Conservation (phyloP, 2,888 invertebrate genomes). For the Ochropleura plecta region DNA sequence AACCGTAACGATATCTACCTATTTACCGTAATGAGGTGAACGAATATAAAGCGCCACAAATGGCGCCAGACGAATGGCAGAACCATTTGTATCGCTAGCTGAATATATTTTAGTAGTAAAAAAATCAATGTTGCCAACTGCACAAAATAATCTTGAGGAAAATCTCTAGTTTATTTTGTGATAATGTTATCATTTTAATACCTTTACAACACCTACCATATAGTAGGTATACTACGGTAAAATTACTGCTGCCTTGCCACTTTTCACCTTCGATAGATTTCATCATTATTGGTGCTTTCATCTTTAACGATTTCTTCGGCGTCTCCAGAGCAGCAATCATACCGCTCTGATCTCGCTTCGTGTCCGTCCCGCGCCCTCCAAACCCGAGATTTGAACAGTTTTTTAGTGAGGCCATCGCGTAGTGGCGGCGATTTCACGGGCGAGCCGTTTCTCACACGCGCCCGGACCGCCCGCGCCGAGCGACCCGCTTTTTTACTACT, state of each 20-base stretch:
- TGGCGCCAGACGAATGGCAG: slow-evolving; percentile 16
- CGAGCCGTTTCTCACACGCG: slow-evolving; percentile 70
- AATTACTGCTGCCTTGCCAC: neutral
- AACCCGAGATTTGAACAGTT: slow-evolving; percentile 44
- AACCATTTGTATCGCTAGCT: neutral
- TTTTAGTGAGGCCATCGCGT: slow-evolving; percentile 58
- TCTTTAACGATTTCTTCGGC: neutral
- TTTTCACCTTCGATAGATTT: neutral
- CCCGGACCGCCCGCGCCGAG: slow-evolving; percentile 67
- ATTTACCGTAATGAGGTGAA: slow-evolving; percentile 53
- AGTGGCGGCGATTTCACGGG: slow-evolving; percentile 70
- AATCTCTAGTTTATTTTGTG: neutral
- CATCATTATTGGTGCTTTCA: slow-evolving; percentile 7
- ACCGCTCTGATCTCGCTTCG: slow-evolving; percentile 32
- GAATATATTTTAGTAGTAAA: slow-evolving; percentile 5
- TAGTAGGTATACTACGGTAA: neutral
- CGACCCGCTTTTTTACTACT: slow-evolving; percentile 62
- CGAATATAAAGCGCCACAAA: slow-evolving; percentile 21
- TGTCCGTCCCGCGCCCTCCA: slow-evolving; percentile 53
- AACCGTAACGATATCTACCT: slow-evolving; percentile 31
- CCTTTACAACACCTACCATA: neutral
- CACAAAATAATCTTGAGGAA: neutral
- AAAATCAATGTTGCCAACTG: neutral
- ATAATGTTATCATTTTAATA: neutral
- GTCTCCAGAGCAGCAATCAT: neutral